Percentiles rank a stretch among this genome's conserved stretches.
Conservation (phyloP, 2,888 invertebrate species). For the Xestobium rufovillosum region DNA sequence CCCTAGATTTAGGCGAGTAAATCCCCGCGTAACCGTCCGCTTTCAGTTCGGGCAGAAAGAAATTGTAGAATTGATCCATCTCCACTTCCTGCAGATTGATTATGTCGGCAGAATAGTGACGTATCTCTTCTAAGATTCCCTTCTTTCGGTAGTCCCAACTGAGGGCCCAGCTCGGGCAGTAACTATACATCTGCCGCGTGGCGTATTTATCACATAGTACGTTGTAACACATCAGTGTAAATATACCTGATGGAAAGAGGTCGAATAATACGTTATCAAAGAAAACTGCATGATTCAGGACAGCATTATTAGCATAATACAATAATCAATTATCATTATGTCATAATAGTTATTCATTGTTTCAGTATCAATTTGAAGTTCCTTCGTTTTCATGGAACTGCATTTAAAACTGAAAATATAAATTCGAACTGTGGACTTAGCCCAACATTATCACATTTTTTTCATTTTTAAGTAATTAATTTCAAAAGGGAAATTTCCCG, state of each 20-base stretch:
- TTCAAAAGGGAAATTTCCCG: no score
- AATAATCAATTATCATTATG: no score
- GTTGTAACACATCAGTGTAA: conserved; percentile 99
- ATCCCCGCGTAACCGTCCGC: conserved; percentile 90
- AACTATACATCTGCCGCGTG: conserved; percentile 97
- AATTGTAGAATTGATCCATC: conserved; percentile 96
- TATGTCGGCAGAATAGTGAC: conserved; percentile 94
- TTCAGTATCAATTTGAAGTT: no score
- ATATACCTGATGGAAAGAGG: conserved; percentile 62
- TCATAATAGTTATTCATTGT: conserved; percentile 4
- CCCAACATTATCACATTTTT: no score
- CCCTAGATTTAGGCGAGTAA: conserved; percentile 95
- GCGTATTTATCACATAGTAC: conserved; percentile 99
- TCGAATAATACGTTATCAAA: conserved; percentile 3
- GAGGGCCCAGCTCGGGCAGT: conserved; percentile 98
- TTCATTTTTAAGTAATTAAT: no score
- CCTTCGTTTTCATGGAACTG: no score
- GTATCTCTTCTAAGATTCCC: conserved; percentile 92
- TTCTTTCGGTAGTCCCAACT: conserved; percentile 99
- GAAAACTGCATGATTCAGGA: no score
- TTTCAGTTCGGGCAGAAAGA: conserved; percentile 91
- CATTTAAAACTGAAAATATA: no score
- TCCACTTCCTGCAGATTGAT: conserved; percentile 96
- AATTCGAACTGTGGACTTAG: no score
- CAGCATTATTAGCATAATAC: conserved; percentile 6